phyloP scores from a whole-genome alignment of 2,797 vertebrate species.

The Astyanax mexicanus region DNA sequence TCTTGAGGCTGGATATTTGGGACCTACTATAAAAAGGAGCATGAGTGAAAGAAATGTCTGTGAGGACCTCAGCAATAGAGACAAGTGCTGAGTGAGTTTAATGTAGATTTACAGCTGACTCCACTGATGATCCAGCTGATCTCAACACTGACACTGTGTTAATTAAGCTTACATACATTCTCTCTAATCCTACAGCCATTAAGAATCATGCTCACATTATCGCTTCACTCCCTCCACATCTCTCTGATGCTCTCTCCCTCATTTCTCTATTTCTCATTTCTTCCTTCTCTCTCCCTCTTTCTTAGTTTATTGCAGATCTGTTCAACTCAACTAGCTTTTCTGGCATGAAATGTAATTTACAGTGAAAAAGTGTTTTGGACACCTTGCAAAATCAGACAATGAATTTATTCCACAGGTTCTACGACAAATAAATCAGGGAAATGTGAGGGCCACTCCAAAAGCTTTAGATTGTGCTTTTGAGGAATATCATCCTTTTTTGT shows the following conservation, averaged over 20 bases:
- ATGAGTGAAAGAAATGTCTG: neutral
- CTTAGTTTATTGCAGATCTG: neutral
- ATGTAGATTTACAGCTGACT: neutral
- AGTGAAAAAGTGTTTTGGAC: too few relatives aligned
- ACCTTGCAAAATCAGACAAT: too few relatives aligned
- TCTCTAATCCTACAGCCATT: neutral
- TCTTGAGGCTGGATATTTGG: too few relatives aligned
- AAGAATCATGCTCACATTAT: neutral
- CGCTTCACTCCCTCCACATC: neutral
- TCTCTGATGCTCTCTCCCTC: neutral
- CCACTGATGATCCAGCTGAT: conserved; percentile 11
- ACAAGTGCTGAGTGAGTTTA: conserved; percentile 14
- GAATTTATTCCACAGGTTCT: too few relatives aligned
- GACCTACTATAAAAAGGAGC: too few relatives aligned
- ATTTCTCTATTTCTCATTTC: neutral
- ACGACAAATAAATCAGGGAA: too few relatives aligned
- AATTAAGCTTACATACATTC: neutral
- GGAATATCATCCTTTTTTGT: too few relatives aligned
- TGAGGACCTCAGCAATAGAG: conserved; percentile 15
- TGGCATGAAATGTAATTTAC: too few relatives aligned
- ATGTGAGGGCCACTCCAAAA: too few relatives aligned
- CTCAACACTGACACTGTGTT: conserved; percentile 2
- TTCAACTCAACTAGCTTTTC: too few relatives aligned
- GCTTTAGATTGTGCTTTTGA: too few relatives aligned
- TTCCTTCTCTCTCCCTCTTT: neutral